phyloP scores from a whole-genome alignment of 2,888 invertebrate genomes.

The Cephalotes varians region DNA sequence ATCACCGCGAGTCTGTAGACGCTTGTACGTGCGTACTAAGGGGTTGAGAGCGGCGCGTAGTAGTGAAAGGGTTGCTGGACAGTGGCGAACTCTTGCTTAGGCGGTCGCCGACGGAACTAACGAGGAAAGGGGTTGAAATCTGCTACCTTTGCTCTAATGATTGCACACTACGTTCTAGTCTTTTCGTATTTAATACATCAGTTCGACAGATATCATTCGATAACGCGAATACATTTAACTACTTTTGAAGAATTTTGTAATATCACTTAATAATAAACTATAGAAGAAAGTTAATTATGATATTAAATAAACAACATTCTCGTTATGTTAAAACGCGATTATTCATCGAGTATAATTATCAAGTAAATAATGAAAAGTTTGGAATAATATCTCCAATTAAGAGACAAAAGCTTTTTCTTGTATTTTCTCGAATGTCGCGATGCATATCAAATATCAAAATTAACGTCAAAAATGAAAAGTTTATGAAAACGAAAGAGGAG shows the following conservation, averaged over 20 bases:
- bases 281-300: background rate
- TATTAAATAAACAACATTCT: background rate
- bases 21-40: slow-evolving; percentile 80
- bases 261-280: background rate
- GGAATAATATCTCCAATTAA: slow-evolving; percentile 38
- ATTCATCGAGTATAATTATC: slow-evolving; percentile 6
- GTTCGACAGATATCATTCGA: background rate
- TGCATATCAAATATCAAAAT: slow-evolving; percentile 42
- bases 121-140: slow-evolving; percentile 65
- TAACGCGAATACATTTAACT: background rate
- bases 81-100: slow-evolving; percentile 85
- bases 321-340: background rate
- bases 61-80: slow-evolving; percentile 84
- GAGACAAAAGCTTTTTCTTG: slow-evolving; percentile 48
- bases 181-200: background rate
- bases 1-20: slow-evolving; percentile 76
- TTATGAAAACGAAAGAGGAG: background rate
- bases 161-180: slow-evolving; percentile 30
- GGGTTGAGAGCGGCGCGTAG: slow-evolving; percentile 77
- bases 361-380: slow-evolving; percentile 31
- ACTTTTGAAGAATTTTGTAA: background rate
- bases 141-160: slow-evolving; percentile 59
- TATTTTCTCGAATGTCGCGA: slow-evolving; percentile 20
- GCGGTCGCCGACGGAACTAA: slow-evolving; percentile 82
- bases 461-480: slow-evolving; percentile 34